A percentile compares a stretch with the other conserved stretches of the same genome.
phyloP scores from a whole-genome alignment of 2,888 invertebrate species.

The Megastigmus dorsalis region DNA sequence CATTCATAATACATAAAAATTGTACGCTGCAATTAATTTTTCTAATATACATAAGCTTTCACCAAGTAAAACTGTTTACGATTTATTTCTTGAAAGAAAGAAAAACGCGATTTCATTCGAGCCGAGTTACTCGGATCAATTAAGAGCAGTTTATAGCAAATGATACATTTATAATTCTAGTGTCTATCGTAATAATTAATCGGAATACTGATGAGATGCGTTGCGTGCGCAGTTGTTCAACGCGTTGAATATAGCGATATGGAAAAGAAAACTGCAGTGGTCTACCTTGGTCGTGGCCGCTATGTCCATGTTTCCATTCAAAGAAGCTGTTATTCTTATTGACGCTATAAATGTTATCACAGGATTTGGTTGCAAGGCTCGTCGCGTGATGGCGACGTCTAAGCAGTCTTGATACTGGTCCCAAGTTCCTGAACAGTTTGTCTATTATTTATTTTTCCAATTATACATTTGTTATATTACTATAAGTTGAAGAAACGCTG shows the following conservation, averaged over 20 bases:
- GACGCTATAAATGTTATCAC: constrained; percentile 73
- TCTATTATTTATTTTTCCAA: background rate
- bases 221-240: background rate
- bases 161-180: background rate
- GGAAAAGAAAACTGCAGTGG: background rate
- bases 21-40: too few relatives aligned
- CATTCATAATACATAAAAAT: too few relatives aligned
- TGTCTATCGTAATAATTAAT: background rate
- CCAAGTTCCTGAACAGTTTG: constrained; percentile 66
- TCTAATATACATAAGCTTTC: too few relatives aligned
- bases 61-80: too few relatives aligned
- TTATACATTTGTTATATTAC: too few relatives aligned
- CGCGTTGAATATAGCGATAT: background rate
- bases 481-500: too few relatives aligned
- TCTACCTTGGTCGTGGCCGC: constrained; percentile 64
- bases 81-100: too few relatives aligned
- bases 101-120: background rate
- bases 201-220: background rate
- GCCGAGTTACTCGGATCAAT: too few relatives aligned
- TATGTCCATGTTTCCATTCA: constrained; percentile 67
- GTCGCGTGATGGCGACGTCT: constrained; percentile 70
- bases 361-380: constrained; percentile 72
- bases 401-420: constrained; percentile 72
- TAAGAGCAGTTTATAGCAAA: too few relatives aligned
- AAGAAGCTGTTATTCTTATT: constrained; percentile 69